Evolutionary conservation across 2,888 invertebrate species (phyloP).

Genomic region (Tricholauxania praeusta): DNA sequence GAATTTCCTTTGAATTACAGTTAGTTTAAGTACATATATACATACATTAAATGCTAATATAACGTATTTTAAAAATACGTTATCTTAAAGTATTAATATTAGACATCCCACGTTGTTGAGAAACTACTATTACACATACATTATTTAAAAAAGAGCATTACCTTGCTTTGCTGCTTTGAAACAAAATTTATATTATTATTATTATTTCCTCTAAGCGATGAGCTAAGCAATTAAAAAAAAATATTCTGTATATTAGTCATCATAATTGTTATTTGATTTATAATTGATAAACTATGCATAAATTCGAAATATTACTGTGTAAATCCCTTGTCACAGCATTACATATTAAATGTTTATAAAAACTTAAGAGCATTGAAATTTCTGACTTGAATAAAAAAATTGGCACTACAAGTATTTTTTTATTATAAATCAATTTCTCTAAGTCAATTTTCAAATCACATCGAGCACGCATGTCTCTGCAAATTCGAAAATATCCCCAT

Average conservation of each 20-base stretch:
- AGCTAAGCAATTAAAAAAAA: background rate
- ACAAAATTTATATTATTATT: background rate
- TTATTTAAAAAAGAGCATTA: background rate
- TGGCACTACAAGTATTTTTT: too few relatives aligned
- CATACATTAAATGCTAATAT: background rate
- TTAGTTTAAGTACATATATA: too few relatives aligned
- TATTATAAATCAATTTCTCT: too few relatives aligned
- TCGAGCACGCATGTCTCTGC: too few relatives aligned
- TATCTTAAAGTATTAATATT: background rate
- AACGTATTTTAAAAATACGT: background rate
- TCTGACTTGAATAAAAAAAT: too few relatives aligned
- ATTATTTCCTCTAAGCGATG: background rate
- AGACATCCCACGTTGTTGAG: background rate
- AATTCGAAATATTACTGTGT: too few relatives aligned
- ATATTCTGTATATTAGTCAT: conserved; percentile 13
- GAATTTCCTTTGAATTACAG: background rate
- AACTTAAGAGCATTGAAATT: too few relatives aligned
- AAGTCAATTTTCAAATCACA: too few relatives aligned
- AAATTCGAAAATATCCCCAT: too few relatives aligned
- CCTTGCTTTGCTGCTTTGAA: background rate
- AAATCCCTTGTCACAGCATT: too few relatives aligned
- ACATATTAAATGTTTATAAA: too few relatives aligned
- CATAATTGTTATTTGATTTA: conserved; percentile 21
- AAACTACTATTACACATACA: background rate
- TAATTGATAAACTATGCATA: background rate